Evolutionary conservation across 2,888 invertebrate species (phyloP).

Genomic region (Machimus rusticus): DNA sequence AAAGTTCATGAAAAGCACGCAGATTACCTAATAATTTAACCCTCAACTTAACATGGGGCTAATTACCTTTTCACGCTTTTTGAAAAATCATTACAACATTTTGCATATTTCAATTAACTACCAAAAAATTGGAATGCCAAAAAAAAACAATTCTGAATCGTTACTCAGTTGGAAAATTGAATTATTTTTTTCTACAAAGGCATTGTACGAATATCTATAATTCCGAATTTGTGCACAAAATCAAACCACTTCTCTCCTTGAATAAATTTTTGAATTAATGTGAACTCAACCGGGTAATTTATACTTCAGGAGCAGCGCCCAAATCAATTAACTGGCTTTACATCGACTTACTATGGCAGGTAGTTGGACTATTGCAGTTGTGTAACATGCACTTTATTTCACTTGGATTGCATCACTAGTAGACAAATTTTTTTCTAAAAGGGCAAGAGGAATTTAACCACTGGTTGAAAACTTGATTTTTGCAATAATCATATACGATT

Average conservation of each 20-base stretch:
- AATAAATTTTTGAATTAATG: not conserved
- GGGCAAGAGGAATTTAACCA: not conserved
- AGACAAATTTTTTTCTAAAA: not conserved
- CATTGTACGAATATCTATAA: not conserved
- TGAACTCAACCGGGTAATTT: not conserved
- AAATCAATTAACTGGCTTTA: not conserved
- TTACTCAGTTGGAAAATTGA: not conserved
- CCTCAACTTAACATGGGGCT: not conserved
- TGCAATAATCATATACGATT: not conserved
- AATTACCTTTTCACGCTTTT: not conserved
- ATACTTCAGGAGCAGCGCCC: not conserved
- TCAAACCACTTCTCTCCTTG: not conserved
- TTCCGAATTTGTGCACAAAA: not conserved
- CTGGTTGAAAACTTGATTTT: not conserved
- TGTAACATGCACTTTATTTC: slow-evolving; percentile 1
- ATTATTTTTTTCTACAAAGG: not conserved
- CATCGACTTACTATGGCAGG: not conserved
- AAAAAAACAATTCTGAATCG: not conserved
- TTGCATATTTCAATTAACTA: not conserved
- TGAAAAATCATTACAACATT: not conserved
- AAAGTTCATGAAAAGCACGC: not conserved
- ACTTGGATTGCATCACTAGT: slow-evolving; percentile 1
- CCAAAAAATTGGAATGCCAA: not conserved
- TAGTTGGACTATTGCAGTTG: not conserved
- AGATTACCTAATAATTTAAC: not conserved